phyloP scores from a whole-genome alignment of 2,797 vertebrate genomes.

The Macropus fuliginosus region DNA sequence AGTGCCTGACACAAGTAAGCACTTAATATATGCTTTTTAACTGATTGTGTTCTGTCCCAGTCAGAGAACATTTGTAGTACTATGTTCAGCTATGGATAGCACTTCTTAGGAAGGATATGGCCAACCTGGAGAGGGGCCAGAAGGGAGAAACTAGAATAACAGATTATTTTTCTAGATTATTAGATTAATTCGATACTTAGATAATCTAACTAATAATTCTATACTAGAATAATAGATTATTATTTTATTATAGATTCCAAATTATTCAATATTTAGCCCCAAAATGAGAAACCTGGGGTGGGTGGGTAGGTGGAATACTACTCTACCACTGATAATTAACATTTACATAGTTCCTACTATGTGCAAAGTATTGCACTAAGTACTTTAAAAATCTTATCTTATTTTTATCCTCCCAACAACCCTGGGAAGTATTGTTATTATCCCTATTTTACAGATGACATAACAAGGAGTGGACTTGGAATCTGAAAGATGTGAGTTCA shows the following conservation, averaged over 20 bases:
- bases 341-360: not conserved
- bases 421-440: not conserved
- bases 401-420: not conserved
- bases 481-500: not conserved
- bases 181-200: no score
- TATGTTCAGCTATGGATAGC: not conserved
- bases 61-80: not conserved
- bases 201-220: no score
- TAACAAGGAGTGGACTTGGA: not conserved
- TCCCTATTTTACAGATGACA: not conserved
- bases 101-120: not conserved
- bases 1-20: not conserved
- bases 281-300: not conserved
- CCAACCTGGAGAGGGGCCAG: not conserved
- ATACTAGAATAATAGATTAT: no score
- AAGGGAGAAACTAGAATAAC: no score
- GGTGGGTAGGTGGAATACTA: not conserved
- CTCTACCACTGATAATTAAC: not conserved
- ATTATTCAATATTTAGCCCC: not conserved
- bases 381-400: not conserved
- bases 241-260: no score
- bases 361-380: not conserved
- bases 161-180: no score
- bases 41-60: not conserved
- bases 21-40: not conserved